Evolutionary conservation across 2,113 vertebrate species (phyloP).

Genomic region (Furnarius figulus): DNA sequence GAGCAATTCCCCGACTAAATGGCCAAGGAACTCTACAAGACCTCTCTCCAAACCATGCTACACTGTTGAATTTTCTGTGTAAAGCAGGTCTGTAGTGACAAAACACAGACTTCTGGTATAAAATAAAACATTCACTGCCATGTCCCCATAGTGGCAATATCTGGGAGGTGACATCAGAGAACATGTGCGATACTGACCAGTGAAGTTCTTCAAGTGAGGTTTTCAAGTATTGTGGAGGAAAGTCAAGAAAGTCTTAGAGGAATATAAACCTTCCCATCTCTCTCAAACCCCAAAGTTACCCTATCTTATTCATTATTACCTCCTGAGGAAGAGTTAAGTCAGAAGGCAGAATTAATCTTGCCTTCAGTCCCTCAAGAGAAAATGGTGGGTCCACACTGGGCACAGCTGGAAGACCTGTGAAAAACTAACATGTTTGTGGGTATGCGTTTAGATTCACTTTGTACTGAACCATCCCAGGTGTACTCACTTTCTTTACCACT

Average conservation of each 20-base stretch:
- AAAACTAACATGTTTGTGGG: background rate
- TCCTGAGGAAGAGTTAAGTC: background rate
- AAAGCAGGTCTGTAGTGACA: background rate
- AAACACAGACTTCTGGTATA: background rate
- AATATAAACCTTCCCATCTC: background rate
- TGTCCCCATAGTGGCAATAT: background rate
- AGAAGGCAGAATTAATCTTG: background rate
- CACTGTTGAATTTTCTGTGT: background rate
- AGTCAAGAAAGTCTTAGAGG: background rate
- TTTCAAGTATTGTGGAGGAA: background rate
- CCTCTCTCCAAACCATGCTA: background rate
- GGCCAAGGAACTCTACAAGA: background rate
- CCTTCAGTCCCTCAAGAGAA: background rate
- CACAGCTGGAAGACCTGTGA: background rate
- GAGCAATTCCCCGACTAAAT: too few species aligned
- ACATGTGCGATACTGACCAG: background rate
- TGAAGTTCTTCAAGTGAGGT: background rate
- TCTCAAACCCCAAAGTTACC: background rate
- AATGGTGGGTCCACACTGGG: background rate
- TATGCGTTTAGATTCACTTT: background rate
- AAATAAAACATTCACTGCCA: background rate
- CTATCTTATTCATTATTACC: background rate
- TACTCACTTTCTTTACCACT: background rate
- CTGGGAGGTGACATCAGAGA: background rate
- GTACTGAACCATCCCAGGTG: background rate